phyloP scores from a whole-genome alignment of 1,140 invertebrate species.

The Drosophila nigromelanica region DNA sequence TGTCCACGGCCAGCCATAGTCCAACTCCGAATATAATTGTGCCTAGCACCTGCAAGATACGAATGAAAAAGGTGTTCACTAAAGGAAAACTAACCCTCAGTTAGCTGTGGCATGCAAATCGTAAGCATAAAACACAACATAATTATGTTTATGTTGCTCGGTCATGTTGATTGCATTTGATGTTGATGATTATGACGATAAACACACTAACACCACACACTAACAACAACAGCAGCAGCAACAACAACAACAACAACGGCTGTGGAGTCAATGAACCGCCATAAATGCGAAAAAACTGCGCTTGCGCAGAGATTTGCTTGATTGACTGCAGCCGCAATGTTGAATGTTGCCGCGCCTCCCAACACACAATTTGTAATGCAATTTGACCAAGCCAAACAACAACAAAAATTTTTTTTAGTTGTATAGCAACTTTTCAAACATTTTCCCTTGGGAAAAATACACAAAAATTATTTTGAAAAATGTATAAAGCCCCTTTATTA shows the following conservation, averaged over 20 bases:
- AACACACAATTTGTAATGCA: constrained; percentile 37
- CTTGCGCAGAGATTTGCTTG: constrained; percentile 79
- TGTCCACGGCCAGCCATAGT: constrained; percentile 90
- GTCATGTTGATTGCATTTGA: constrained; percentile 73
- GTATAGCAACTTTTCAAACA: background rate
- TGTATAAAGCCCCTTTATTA: no score
- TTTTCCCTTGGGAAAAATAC: constrained; percentile 5
- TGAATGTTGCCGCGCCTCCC: constrained; percentile 35
- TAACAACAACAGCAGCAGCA: constrained; percentile 18
- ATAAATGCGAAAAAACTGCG: constrained; percentile 66
- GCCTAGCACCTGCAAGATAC: constrained; percentile 88
- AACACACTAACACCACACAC: constrained; percentile 18
- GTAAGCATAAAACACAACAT: constrained; percentile 37
- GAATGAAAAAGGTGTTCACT: constrained; percentile 12
- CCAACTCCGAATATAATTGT: constrained; percentile 89
- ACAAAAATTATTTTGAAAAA: background rate
- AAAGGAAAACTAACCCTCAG: constrained; percentile 24
- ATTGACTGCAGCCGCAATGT: constrained; percentile 58
- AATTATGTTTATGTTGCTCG: constrained; percentile 68
- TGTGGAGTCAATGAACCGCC: constrained; percentile 67
- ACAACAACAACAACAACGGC: constrained; percentile 21
- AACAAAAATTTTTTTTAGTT: constrained; percentile 9
- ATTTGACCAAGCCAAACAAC: constrained; percentile 20
- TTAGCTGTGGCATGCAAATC: constrained; percentile 31
- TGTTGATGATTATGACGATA: constrained; percentile 57